Evolutionary conservation across 1,140 invertebrate species (phyloP), one percentile per base, ranked within the genome.

Genomic region (Temnothorax curvispinosus): DNA sequence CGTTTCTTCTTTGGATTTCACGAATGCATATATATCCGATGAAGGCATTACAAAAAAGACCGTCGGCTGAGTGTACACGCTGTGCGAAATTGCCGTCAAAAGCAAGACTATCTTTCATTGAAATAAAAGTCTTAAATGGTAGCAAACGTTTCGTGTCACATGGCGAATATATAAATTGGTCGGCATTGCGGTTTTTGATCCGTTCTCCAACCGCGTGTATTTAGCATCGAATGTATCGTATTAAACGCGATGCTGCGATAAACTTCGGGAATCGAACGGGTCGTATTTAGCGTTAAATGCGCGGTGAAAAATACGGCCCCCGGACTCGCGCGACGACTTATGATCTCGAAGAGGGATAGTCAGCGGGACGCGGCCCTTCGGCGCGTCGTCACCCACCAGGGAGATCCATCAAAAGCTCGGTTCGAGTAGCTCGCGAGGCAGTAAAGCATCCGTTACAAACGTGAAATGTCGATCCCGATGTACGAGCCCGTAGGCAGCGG

Each of bases 361-460:
- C 74, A 60, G 72, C 86, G 72, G 75, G 60, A 67, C 38, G 72
- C 56, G 60, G 18, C 52, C 41, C 67, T 82, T 44, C 67, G 65
- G 47, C 52, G 69, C 41, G 80, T 84, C 80, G 44, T 84, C 80
- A 75, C 69, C 76, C 52, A 77, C 60, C 60, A 64, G 60, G 38
- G 58, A 86, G 87, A 91, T 92, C 87, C 84, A 86, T 91, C 90
- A 92, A 90, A 89, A 88, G 89, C 67, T 78, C 62, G 82, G 85
- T 58, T 11, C 27, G 35, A 86, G 47, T 74, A 47, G 47, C 47
- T 76, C 47, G 35, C 65, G 87, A 86, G 85, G 86, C 88, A 92
- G 92, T 92, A 93, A 93, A 93, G 91, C 86, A 93, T 93, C 89
- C 75, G 56, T 60, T 85, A 88, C 87, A 86, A 91, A 88, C 82